Base-by-base conservation (phyloP, 2,888 invertebrate species). In the Apantesis nais region DNA sequence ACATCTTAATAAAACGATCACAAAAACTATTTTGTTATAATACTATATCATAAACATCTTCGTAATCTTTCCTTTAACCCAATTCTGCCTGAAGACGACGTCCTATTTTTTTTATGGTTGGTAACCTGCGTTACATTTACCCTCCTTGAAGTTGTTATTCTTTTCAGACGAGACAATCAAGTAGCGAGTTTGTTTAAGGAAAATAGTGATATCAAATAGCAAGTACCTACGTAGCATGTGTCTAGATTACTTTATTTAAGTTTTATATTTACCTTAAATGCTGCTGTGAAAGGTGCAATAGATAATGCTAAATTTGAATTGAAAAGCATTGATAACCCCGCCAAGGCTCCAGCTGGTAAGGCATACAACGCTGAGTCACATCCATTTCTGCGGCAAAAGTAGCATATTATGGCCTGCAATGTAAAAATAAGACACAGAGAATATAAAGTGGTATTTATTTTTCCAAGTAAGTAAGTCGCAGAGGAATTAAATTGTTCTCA, bases 261-360 rank as follows among this genome's bases (percentile, higher is more conserved):
- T 44, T n/a, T 52, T 1, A 1, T 25, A 64, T 78, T 80, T 82
- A 96, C 96, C 89, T 96, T 96, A 65, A 95, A 89, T 52, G 95
- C 93, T 62, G 93, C 95, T 29, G 96, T 95, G 16, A 95, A 78
- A 0, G 95, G 92, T 5, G 95, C 95, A 72, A 95, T 92, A 0
- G 95, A 89, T 62, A 96, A 86, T 39, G 95, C 95, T 9, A 95
- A 82, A 67, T 89, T 95, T 0, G 96, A 96, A 68, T 91, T 95
- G 77, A 96, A 95, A 9, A 92, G 68, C 78, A 95, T 95, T 7
- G 96, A 93, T n/a, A 94, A 70, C 25, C 96, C 96, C 0, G 96
- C 95, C 39, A 95, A 78, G 74, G 94, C 93, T 5, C 96, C 96
- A 0, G 96, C 95, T 0, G 96, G 93, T 34, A 96, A 81, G 0